A percentile compares a stretch with the other conserved stretches of the same genome.
These are phyloP conservation scores for Pseudomyrmex dendroicus DNA, from an alignment of 1,140 invertebrate species.

Conservation along the genomic window DNA sequence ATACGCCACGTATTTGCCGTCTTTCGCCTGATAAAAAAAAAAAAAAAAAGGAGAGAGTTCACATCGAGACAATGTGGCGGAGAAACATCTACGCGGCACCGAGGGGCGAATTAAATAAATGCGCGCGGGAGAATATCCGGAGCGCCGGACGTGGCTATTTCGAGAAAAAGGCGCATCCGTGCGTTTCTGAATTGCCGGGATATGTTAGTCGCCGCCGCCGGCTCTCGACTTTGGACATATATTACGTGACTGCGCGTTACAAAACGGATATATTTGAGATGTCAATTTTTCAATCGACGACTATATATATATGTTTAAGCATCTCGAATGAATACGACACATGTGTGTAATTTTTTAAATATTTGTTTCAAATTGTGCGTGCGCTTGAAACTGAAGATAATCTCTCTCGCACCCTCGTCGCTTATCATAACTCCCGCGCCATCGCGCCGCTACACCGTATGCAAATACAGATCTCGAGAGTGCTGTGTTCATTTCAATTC, in stretches of 20 bases:
- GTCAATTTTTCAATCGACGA: slow-evolving; percentile 39
- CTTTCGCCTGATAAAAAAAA: slow-evolving; percentile 58
- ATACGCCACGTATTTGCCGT: slow-evolving; percentile 18
- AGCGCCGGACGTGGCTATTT: slow-evolving; percentile 30
- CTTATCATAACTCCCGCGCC: not conserved
- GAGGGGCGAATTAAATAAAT: slow-evolving; percentile 67
- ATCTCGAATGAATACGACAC: no score
- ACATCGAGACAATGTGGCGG: slow-evolving; percentile 54
- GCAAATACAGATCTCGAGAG: slow-evolving; percentile 7
- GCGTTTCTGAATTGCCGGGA: slow-evolving; percentile 14
- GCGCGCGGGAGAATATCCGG: slow-evolving; percentile 13
- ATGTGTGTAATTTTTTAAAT: not conserved
- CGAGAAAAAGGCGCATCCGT: slow-evolving; percentile 43
- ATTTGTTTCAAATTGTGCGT: not conserved
- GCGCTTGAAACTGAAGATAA: not conserved
- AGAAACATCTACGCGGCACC: slow-evolving; percentile 33
- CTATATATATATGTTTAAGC: not conserved
- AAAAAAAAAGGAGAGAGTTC: slow-evolving; percentile 39
- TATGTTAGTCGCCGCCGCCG: slow-evolving; percentile 4
- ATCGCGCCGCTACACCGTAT: not conserved
- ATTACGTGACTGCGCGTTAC: slow-evolving; percentile 12
- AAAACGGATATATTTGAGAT: slow-evolving; percentile 14
- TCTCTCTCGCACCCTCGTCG: not conserved
- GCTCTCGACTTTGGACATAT: not conserved
- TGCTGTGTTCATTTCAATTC: slow-evolving; percentile 12